Evolutionary conservation across 2,888 invertebrate species (phyloP).

Genomic region (Drosophila robusta): DNA sequence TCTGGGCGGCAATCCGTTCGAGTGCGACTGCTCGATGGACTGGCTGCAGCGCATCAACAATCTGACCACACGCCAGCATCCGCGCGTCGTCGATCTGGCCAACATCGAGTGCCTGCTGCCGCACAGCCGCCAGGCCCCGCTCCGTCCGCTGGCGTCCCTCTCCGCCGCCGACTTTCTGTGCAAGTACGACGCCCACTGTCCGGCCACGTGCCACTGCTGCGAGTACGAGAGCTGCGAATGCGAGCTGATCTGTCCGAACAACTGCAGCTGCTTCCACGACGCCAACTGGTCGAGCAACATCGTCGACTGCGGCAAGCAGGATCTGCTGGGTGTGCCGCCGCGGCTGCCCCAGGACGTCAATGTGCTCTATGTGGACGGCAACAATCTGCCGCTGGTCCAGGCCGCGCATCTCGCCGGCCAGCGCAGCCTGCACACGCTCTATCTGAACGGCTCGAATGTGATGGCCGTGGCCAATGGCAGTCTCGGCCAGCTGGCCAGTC

Average conservation of each 20-base stretch:
- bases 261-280: constrained; percentile 97
- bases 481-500: constrained; percentile 93
- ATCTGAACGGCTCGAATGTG: constrained; percentile 93
- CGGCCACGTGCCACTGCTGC: constrained; percentile 97
- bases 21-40: constrained; percentile 97
- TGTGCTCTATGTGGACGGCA: constrained; percentile 96
- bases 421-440: constrained; percentile 94
- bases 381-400: constrained; percentile 90
- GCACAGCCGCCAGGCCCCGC: constrained; percentile 92
- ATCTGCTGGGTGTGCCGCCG: constrained; percentile 86
- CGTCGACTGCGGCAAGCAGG: constrained; percentile 92
- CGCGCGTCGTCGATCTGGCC: constrained; percentile 94
- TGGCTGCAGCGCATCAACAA: constrained; percentile 96
- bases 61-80: constrained; percentile 93
- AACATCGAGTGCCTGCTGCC: constrained; percentile 95
- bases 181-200: constrained; percentile 96
- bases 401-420: constrained; percentile 95
- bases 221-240: constrained; percentile 98
- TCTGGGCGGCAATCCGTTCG: constrained; percentile 96
- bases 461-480: constrained; percentile 94
- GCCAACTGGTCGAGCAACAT: constrained; percentile 97
- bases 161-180: constrained; percentile 95
- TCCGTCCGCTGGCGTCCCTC: constrained; percentile 91
- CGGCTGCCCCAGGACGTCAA: constrained; percentile 97
- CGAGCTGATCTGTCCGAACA: constrained; percentile 97